Percentiles rank a stretch among this genome's conserved stretches.
phyloP scores from a whole-genome alignment of 2,888 invertebrate species.

The Liodrosophila aerea region DNA sequence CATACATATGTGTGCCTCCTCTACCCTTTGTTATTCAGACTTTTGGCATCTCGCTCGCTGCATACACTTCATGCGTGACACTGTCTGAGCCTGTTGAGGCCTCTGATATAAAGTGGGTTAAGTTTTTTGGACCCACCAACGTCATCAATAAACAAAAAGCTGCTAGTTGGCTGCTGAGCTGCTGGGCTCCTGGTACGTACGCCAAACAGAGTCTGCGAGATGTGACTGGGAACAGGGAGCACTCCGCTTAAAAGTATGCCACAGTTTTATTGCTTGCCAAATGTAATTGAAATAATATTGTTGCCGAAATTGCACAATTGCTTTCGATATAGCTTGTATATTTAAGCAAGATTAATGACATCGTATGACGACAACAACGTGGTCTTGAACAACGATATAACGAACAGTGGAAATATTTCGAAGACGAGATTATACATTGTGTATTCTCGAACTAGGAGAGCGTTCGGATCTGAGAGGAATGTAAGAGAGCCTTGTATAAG shows the following conservation, averaged over 20 bases:
- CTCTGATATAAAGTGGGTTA: slow-evolving; percentile 18
- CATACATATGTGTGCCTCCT: not conserved
- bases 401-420: slow-evolving; percentile 15
- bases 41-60: slow-evolving; percentile 1
- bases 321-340: slow-evolving; percentile 44
- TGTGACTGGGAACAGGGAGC: not conserved
- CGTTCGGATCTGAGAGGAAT: slow-evolving; percentile 23
- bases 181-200: slow-evolving; percentile 10
- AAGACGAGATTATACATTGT: slow-evolving; percentile 15
- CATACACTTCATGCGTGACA: slow-evolving; percentile 19
- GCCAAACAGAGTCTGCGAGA: slow-evolving; percentile 1
- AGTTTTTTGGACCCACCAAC: slow-evolving; percentile 8
- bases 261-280: slow-evolving; percentile 14
- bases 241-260: slow-evolving; percentile 5
- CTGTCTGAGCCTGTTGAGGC: slow-evolving; percentile 2
- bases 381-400: slow-evolving; percentile 18
- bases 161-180: slow-evolving; percentile 5
- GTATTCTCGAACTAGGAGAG: slow-evolving; percentile 9
- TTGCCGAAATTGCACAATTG: slow-evolving; percentile 52
- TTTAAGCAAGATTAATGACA: slow-evolving; percentile 51
- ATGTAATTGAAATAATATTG: slow-evolving; percentile 58
- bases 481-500: slow-evolving; percentile 18
- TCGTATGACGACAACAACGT: slow-evolving; percentile 27
- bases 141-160: slow-evolving; percentile 16
- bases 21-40: not conserved